These are phyloP conservation scores for Tipula vernalis DNA, from an alignment of 2,888 invertebrate species.

Conservation along the genomic window DNA sequence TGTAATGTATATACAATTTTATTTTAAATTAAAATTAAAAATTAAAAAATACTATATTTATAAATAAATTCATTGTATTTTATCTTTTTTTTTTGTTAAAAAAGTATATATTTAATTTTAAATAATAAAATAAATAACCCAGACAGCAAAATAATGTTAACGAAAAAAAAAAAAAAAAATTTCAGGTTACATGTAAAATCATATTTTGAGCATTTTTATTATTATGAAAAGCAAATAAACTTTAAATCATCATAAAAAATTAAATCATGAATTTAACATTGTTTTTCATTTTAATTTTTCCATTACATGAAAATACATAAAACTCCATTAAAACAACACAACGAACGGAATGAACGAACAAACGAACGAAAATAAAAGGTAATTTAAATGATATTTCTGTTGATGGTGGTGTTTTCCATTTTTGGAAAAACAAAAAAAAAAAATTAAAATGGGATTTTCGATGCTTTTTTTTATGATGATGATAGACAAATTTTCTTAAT, in stretches of 20 bases:
- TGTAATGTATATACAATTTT: neutral
- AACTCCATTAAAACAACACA: neutral
- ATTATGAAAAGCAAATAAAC: constrained; percentile 4
- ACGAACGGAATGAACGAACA: neutral
- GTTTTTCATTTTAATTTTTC: neutral
- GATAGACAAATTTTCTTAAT: constrained; percentile 4
- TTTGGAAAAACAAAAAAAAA: neutral
- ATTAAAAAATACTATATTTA: neutral
- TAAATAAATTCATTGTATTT: constrained; percentile 4
- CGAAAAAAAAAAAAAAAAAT: neutral
- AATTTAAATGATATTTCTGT: constrained; percentile 4
- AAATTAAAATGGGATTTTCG: neutral
- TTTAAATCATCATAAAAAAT: constrained; percentile 4
- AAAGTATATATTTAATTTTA: neutral
- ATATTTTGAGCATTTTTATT: neutral
- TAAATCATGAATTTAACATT: neutral
- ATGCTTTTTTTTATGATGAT: neutral
- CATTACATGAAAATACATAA: neutral
- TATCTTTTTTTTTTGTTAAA: neutral
- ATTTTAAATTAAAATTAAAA: neutral
- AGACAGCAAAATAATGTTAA: neutral
- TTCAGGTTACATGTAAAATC: neutral
- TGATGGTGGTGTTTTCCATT: neutral
- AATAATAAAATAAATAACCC: neutral
- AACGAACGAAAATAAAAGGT: neutral